Percentiles rank a stretch among this genome's conserved stretches.
phyloP scores from a whole-genome alignment of 2,888 invertebrate genomes.

The Arrhopalites spinosus region DNA sequence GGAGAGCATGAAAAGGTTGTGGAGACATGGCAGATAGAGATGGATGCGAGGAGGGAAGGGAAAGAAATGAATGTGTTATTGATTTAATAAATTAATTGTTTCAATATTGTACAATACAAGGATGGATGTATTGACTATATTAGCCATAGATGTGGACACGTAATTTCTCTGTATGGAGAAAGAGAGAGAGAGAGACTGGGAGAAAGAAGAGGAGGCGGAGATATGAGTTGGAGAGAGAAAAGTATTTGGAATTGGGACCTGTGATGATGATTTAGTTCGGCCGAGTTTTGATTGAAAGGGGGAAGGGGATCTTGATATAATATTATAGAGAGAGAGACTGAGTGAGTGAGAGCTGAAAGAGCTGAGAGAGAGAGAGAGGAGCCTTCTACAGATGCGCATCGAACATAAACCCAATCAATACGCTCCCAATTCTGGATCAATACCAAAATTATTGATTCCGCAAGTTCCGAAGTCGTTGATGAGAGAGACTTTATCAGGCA shows the following conservation, averaged over 20 bases:
- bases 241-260: constrained; percentile 48
- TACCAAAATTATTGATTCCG: constrained; percentile 56
- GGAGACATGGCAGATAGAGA: too few relatives aligned
- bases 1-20: too few relatives aligned
- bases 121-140: background rate
- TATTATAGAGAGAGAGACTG: constrained; percentile 34
- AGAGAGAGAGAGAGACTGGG: constrained; percentile 24
- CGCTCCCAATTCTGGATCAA: constrained; percentile 39
- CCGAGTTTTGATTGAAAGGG: constrained; percentile 43
- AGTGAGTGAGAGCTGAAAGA: constrained; percentile 30
- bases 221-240: constrained; percentile 27
- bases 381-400: constrained; percentile 38
- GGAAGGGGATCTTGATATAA: constrained; percentile 37
- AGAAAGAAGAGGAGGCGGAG: constrained; percentile 17
- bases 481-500: constrained; percentile 57
- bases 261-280: constrained; percentile 54
- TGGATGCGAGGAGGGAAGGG: too few relatives aligned
- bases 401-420: constrained; percentile 18
- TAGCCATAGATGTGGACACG: constrained; percentile 10
- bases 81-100: too few relatives aligned
- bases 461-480: constrained; percentile 54
- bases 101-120: background rate
- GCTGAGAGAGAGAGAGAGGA: constrained; percentile 45
- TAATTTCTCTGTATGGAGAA: background rate
- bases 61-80: too few relatives aligned